These are phyloP conservation scores for Eulacestoma nigropectus DNA, from an alignment of 2,113 vertebrate genomes.

Conservation along the genomic window DNA sequence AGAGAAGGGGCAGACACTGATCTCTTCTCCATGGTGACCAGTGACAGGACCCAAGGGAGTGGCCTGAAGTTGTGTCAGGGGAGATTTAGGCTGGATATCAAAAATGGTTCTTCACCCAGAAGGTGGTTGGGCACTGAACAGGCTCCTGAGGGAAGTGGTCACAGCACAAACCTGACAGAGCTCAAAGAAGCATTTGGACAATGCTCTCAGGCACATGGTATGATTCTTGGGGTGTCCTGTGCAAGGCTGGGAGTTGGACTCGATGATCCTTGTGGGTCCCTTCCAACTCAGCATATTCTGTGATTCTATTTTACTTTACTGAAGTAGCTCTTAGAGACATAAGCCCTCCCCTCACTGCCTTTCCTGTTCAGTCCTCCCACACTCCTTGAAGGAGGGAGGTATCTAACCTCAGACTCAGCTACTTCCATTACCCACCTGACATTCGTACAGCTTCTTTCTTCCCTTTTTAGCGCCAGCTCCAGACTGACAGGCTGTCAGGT, in stretches of 20 bases:
- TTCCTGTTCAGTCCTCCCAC: neutral
- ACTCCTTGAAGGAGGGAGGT: neutral
- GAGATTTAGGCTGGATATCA: neutral
- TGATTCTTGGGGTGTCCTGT: no score
- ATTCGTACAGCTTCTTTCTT: constrained; percentile 96
- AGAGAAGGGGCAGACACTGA: neutral
- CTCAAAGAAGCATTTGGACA: accelerated
- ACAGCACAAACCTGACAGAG: neutral
- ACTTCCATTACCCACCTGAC: constrained; percentile 83
- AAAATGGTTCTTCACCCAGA: neutral
- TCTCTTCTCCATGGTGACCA: neutral
- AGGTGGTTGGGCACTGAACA: neutral
- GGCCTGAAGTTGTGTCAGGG: neutral
- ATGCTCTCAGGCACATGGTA: neutral
- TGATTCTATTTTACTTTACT: neutral
- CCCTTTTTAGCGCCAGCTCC: constrained; percentile 96
- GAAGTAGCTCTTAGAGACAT: neutral
- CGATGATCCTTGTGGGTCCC: neutral
- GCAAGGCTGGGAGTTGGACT: neutral
- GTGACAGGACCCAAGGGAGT: accelerated
- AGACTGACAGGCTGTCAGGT: constrained; percentile 94
- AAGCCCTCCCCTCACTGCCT: neutral
- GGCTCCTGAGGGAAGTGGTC: neutral
- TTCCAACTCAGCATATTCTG: neutral
- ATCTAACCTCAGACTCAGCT: neutral